These are phyloP conservation scores for Gallinago stenura DNA, from an alignment of 2,797 vertebrate genomes.

Conservation along the genomic window DNA sequence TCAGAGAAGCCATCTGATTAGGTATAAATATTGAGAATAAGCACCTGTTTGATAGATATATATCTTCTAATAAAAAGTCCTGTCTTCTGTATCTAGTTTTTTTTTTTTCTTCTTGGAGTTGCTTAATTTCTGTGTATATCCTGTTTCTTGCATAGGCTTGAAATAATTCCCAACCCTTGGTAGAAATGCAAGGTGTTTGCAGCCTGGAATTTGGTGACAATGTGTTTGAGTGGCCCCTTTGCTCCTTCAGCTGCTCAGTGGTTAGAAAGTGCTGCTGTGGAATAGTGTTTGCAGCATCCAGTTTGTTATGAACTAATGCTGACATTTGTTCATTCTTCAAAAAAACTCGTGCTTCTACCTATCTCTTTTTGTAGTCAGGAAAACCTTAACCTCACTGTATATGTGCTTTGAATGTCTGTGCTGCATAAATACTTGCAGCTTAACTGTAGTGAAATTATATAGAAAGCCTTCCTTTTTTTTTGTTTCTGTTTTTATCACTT, in stretches of 20 bases:
- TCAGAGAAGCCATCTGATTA: neutral
- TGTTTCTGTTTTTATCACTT: neutral
- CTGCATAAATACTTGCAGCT: neutral
- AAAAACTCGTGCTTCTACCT: neutral
- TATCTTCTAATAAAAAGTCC: accelerated
- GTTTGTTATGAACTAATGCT: neutral
- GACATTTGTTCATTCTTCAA: neutral
- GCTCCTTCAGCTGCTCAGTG: neutral
- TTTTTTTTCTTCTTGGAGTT: neutral
- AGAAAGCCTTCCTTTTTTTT: neutral
- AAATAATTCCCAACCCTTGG: neutral
- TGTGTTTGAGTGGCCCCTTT: accelerated
- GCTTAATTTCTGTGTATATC: neutral
- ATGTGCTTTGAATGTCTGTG: neutral
- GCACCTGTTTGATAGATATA: neutral
- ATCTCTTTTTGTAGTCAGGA: neutral
- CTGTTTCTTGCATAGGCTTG: neutral
- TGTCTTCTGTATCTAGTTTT: neutral
- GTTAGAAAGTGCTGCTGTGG: neutral
- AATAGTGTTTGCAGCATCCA: neutral
- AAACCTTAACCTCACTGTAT: neutral
- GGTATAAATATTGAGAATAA: neutral
- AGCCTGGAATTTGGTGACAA: neutral
- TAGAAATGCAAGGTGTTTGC: neutral
- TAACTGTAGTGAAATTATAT: neutral